Conservation (phyloP, 2,888 invertebrate genomes). For the Apodemia mormo region DNA sequence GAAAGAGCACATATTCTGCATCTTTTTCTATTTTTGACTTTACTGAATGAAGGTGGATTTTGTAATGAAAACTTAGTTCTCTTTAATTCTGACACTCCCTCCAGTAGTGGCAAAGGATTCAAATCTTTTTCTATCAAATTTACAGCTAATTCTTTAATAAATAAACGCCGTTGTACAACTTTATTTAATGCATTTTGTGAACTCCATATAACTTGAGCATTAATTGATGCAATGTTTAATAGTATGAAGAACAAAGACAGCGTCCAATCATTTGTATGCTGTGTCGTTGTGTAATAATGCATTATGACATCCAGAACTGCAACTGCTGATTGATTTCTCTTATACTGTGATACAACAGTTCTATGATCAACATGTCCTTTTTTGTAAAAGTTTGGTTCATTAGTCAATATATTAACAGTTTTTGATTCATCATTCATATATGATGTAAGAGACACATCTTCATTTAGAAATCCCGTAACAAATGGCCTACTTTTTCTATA, state of each 20-base stretch:
- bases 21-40: slow-evolving; percentile 49
- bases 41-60: slow-evolving; percentile 5
- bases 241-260: slow-evolving; percentile 66
- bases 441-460: slow-evolving; percentile 57
- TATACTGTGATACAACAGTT: slow-evolving; percentile 61
- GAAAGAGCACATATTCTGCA: slow-evolving; percentile 57
- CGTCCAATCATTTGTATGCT: slow-evolving; percentile 70
- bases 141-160: slow-evolving; percentile 62
- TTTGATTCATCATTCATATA: slow-evolving; percentile 57
- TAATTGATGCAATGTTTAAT: slow-evolving; percentile 68
- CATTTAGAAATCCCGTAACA: slow-evolving; percentile 61
- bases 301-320: slow-evolving; percentile 69
- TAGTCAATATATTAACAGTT: slow-evolving; percentile 60
- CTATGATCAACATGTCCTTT: slow-evolving; percentile 51
- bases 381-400: slow-evolving; percentile 63
- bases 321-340: slow-evolving; percentile 62
- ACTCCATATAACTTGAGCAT: slow-evolving; percentile 71
- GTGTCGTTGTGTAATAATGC: slow-evolving; percentile 72
- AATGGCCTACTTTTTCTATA: slow-evolving; percentile 54
- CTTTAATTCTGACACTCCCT: slow-evolving; percentile 32
- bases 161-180: slow-evolving; percentile 54
- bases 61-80: slow-evolving; percentile 39
- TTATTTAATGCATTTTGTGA: slow-evolving; percentile 45
- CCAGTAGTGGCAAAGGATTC: not conserved
- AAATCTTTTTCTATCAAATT: slow-evolving; percentile 51